Percentiles rank a stretch among this genome's conserved stretches.
These are phyloP conservation scores for Acleris laterana DNA, from an alignment of 2,888 invertebrate species.

Conservation along the genomic window DNA sequence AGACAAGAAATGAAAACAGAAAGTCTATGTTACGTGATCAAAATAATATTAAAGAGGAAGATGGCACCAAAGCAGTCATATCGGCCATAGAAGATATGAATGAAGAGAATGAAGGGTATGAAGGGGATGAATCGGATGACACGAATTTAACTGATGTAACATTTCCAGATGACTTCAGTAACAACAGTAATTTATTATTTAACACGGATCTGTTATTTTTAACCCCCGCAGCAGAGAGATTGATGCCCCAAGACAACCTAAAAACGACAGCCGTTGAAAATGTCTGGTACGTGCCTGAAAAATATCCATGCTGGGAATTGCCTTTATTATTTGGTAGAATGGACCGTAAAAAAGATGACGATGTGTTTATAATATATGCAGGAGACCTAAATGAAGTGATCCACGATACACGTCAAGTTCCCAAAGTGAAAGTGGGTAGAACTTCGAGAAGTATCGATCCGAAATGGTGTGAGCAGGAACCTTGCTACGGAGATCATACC, in stretches of 20 bases:
- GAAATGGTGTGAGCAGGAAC: constrained; percentile 70
- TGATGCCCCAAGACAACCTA: constrained; percentile 36
- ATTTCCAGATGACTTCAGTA: too few species aligned
- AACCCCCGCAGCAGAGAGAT: constrained; percentile 53
- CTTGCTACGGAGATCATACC: constrained; percentile 76
- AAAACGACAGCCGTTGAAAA: constrained; percentile 35
- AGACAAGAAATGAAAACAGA: background rate
- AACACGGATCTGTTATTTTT: constrained; percentile 61
- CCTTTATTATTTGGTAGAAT: constrained; percentile 66
- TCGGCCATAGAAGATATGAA: background rate
- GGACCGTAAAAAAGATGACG: constrained; percentile 42
- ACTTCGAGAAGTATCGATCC: constrained; percentile 21
- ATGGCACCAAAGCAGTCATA: too few species aligned
- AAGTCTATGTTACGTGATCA: background rate
- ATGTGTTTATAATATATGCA: constrained; percentile 59
- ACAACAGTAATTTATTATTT: constrained; percentile 37
- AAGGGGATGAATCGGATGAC: constrained; percentile 18
- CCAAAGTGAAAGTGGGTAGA: constrained; percentile 31
- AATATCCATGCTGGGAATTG: constrained; percentile 70
- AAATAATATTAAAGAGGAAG: background rate
- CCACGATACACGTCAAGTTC: background rate
- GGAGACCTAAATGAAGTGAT: constrained; percentile 57
- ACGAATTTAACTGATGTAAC: background rate
- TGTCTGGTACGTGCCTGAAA: constrained; percentile 70
- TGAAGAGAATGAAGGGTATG: background rate